phyloP scores from a whole-genome alignment of 2,797 vertebrate genomes.

The Gastrophryne carolinensis region DNA sequence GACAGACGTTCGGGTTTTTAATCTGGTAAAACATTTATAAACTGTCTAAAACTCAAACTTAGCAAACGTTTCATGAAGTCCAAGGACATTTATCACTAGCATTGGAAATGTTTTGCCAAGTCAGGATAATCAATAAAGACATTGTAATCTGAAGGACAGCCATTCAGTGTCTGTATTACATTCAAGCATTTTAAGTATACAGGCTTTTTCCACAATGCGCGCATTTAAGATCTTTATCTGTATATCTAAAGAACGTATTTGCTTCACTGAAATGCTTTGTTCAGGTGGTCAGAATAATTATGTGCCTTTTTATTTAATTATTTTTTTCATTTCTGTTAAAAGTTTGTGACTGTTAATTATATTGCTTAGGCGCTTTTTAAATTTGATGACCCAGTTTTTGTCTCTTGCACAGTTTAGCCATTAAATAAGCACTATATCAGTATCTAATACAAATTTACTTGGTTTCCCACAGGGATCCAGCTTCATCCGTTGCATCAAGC shows the following conservation, averaged over 20 bases:
- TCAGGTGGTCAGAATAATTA: not conserved
- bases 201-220: not conserved
- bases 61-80: not conserved
- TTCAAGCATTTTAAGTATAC: not conserved
- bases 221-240: not conserved
- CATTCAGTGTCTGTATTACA: not conserved
- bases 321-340: not conserved
- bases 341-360: conserved; percentile 39
- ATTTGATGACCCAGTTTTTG: conserved; percentile 31
- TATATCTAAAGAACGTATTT: not conserved
- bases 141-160: conserved; percentile 18
- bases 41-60: not conserved
- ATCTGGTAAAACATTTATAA: not conserved
- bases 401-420: conserved; percentile 7
- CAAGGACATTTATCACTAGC: conserved; percentile 25
- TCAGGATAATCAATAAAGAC: conserved; percentile 31
- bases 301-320: not conserved
- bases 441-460: conserved; percentile 37
- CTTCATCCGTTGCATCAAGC: conserved; percentile 96
- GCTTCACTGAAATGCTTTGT: conserved; percentile 7
- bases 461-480: conserved; percentile 84
- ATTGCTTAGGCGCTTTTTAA: not conserved
- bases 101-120: conserved; percentile 2
- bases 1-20: not conserved
- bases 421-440: conserved; percentile 9